Conservation (phyloP, 2,797 vertebrate genomes). For the Protonibea diacanthus region DNA sequence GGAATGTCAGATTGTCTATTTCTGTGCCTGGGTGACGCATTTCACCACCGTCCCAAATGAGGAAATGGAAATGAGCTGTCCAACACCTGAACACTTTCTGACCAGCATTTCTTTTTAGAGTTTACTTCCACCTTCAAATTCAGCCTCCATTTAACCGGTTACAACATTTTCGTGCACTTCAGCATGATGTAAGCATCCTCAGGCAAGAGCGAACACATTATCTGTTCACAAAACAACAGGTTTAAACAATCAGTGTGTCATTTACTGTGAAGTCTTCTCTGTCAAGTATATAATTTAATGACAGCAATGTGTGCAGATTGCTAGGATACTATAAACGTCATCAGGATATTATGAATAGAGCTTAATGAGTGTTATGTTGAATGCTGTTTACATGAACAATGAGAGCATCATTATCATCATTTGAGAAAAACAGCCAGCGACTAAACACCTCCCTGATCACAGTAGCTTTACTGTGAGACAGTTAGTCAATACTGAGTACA, state of each 20-base stretch:
- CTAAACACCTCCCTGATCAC: not conserved
- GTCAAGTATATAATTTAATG: constrained; percentile 8
- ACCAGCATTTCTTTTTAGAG: not conserved
- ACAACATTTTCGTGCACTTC: not conserved
- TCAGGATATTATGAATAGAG: not conserved
- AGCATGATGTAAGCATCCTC: not conserved
- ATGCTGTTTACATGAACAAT: constrained; percentile 15
- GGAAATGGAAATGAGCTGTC: not conserved
- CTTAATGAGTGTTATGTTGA: not conserved
- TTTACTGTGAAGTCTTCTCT: constrained; percentile 8
- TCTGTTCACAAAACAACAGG: constrained; percentile 20
- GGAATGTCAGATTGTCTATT: not conserved
- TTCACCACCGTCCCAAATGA: too few relatives aligned
- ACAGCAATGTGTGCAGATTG: not conserved
- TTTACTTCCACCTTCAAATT: not conserved
- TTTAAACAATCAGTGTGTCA: constrained; percentile 1
- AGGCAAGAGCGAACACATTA: not conserved
- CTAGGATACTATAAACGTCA: not conserved
- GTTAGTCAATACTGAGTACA: not conserved
- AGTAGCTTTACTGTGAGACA: not conserved
- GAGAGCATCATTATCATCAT: not conserved
- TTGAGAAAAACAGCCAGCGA: not conserved
- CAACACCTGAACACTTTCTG: not conserved
- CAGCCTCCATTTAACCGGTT: not conserved
- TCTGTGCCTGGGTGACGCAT: not conserved